These are phyloP conservation scores for Periphyllus acericola DNA, from an alignment of 2,888 invertebrate species.

Conservation along the genomic window DNA sequence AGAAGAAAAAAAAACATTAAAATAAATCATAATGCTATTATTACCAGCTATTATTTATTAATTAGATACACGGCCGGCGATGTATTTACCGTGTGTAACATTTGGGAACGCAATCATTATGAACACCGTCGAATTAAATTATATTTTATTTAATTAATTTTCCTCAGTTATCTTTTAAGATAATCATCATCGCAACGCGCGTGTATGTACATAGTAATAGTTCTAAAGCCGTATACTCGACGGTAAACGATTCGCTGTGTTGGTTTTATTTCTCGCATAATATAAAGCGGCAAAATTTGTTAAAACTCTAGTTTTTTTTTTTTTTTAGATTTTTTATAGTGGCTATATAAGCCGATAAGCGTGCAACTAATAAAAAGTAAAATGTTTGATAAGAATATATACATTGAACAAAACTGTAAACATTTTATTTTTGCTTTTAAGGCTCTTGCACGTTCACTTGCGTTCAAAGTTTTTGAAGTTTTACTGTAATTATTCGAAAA, in stretches of 20 bases:
- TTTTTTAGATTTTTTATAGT: not conserved
- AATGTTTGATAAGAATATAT: constrained; percentile 30
- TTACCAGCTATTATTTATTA: no score
- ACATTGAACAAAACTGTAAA: not conserved
- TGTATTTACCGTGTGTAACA: not conserved
- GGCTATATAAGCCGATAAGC: not conserved
- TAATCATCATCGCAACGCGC: not conserved
- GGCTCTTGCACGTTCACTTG: not conserved
- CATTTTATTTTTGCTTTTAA: constrained; percentile 31
- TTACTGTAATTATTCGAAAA: constrained; percentile 7
- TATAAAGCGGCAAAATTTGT: not conserved
- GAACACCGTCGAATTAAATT: not conserved
- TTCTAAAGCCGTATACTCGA: not conserved
- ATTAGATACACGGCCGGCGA: not conserved
- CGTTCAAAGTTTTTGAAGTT: constrained; percentile 14
- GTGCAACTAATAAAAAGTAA: constrained; percentile 24
- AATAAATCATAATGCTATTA: not conserved
- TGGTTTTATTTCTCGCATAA: not conserved
- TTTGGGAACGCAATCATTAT: not conserved
- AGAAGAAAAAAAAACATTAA: not conserved
- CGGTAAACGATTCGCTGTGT: not conserved
- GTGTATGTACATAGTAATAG: not conserved
- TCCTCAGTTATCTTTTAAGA: not conserved
- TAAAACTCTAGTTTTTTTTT: not conserved
- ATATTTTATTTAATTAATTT: no score